Conservation (phyloP, 2,888 invertebrate genomes). For the Amphipyra tragopoginis region DNA sequence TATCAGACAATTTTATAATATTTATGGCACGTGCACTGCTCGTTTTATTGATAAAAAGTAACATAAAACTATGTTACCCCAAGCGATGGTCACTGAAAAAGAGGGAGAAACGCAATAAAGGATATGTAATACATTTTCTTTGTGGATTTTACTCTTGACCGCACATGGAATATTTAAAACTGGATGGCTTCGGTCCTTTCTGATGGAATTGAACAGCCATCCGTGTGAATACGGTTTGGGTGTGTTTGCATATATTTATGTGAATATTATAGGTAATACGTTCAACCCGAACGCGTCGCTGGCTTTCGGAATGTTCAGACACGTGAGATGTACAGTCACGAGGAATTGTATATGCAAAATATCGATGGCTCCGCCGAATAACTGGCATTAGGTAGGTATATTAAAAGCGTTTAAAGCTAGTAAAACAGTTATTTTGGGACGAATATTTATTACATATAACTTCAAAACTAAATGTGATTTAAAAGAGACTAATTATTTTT, state of each 20-base stretch:
- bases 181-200: slow-evolving; percentile 76
- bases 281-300: slow-evolving; percentile 15
- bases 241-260: slow-evolving; percentile 70
- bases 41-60: slow-evolving; percentile 75
- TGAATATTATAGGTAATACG: slow-evolving; percentile 59
- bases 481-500: too few species aligned
- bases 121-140: slow-evolving; percentile 88
- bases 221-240: slow-evolving; percentile 74
- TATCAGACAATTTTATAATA: slow-evolving; percentile 44
- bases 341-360: slow-evolving; percentile 1
- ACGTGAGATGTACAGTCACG: not conserved
- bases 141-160: slow-evolving; percentile 88
- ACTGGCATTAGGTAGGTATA: too few species aligned
- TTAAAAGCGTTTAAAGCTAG: too few species aligned
- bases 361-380: too few species aligned
- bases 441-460: too few species aligned
- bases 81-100: slow-evolving; percentile 64
- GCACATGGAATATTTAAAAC: slow-evolving; percentile 89
- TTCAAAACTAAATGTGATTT: too few species aligned
- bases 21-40: slow-evolving; percentile 54
- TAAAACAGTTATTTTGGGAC: too few species aligned
- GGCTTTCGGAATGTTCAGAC: slow-evolving; percentile 8
- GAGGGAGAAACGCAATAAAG: slow-evolving; percentile 86
- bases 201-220: slow-evolving; percentile 80
- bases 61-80: slow-evolving; percentile 76